Evolutionary conservation across 2,113 vertebrate species (phyloP), one percentile per base, ranked within the genome.

Genomic region (Mus pahari): DNA sequence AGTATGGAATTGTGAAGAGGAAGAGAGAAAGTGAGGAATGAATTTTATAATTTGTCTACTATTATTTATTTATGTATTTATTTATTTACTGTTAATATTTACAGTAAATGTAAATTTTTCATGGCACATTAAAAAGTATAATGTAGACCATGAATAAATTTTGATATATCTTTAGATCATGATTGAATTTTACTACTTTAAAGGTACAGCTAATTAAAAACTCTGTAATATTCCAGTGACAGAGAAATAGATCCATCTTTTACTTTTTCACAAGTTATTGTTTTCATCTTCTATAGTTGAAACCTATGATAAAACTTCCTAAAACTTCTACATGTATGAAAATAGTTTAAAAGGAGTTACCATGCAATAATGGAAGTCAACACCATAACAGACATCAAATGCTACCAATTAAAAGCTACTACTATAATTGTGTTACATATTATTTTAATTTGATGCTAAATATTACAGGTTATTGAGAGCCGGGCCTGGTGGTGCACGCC

Each of bases 201-300:
- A 24, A 94, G 55, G 13, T 26, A 73, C 24, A 22, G 73, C 75
- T 93, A 94, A 92, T 96, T 96, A 90, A 96, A 95, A 96, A 39
- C 0, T 26, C 64, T 89, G 36, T 39, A 92, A 71, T 95, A 96
- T 70, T 53, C 19, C 82, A 95, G 39, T 86, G 9, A 92, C 74
- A 73, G 93, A 90, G 60, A 48, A 82, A 92, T 71, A 92, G 60
- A 62, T 70, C 7, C 64, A 66, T 28, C 26, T 33, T 79, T n/a
- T 10, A 28, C 6, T 45, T 3, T 96, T 81, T 19, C 19, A 55
- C 9, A 81, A 79, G 10, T 19, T 81, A 55, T 13, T 81, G 6
- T 11, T 81, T 58, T 5, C 14, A 39, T 94, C 14, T 96, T 84
- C 48, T 81, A 68, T 83, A 88, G 95, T 24, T 81, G 50, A n/a